phyloP scores from a whole-genome alignment of 2,113 vertebrate species.

The Catagonus wagneri region DNA sequence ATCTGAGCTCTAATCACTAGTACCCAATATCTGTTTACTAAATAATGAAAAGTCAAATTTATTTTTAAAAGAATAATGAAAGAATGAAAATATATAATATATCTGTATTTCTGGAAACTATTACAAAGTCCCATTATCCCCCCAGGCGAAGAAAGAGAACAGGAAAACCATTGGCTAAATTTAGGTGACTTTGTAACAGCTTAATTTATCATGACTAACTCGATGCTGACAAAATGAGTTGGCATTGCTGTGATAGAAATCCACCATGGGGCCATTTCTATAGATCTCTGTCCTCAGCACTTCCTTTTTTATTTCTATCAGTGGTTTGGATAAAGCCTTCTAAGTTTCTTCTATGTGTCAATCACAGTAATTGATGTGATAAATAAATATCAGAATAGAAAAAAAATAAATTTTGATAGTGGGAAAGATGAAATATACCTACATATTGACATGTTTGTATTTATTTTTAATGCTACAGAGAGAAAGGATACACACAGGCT shows the following conservation, averaged over 20 bases:
- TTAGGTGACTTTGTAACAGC: background rate
- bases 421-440: background rate
- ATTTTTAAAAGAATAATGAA: background rate
- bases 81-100: background rate
- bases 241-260: background rate
- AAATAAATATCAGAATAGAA: background rate
- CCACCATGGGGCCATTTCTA: background rate
- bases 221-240: background rate
- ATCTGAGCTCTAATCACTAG: background rate
- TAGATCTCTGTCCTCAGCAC: background rate
- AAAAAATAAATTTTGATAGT: background rate
- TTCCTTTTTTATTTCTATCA: background rate
- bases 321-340: background rate
- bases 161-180: background rate
- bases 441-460: background rate
- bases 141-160: background rate
- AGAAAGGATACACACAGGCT: background rate
- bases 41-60: background rate
- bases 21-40: background rate
- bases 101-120: background rate
- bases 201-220: background rate
- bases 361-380: background rate
- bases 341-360: background rate
- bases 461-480: background rate
- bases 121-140: background rate